Conservation (phyloP, 2,113 vertebrate species). For the Lepus europaeus region DNA sequence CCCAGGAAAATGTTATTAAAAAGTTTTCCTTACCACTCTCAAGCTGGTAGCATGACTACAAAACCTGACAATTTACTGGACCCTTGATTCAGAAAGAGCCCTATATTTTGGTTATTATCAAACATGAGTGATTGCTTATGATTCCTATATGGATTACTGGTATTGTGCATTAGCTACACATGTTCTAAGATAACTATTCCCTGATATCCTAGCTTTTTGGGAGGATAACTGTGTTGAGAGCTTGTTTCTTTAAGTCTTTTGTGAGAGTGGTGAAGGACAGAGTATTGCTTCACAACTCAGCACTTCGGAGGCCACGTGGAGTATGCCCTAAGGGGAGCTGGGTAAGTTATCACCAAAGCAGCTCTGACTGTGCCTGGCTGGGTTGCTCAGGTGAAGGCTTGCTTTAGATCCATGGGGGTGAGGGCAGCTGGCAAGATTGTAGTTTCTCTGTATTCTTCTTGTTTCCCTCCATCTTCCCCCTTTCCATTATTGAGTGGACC, state of each 20-base stretch:
- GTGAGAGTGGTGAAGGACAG: not conserved
- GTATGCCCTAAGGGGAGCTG: not conserved
- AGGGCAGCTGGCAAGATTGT: not conserved
- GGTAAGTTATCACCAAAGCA: not conserved
- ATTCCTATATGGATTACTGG: not conserved
- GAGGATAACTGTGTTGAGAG: not conserved
- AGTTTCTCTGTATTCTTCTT: not conserved
- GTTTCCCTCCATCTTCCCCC: not conserved
- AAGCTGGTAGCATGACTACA: not conserved
- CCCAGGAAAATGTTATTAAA: not conserved
- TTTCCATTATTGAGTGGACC: not conserved
- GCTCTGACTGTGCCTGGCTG: not conserved
- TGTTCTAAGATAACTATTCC: not conserved
- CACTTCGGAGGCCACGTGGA: not conserved
- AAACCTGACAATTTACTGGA: not conserved
- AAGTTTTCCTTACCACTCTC: not conserved
- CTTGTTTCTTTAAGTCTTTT: not conserved
- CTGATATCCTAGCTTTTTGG: not conserved
- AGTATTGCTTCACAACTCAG: not conserved
- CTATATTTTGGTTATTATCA: not conserved
- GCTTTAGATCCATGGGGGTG: not conserved
- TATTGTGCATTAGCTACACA: not conserved
- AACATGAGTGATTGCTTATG: not conserved
- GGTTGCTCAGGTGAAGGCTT: not conserved
- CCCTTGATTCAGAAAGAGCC: conserved; percentile 6